Evolutionary conservation across 2,113 vertebrate genomes (phyloP), one percentile per base, ranked within the genome.

Genomic region (Smithornis capensis): DNA sequence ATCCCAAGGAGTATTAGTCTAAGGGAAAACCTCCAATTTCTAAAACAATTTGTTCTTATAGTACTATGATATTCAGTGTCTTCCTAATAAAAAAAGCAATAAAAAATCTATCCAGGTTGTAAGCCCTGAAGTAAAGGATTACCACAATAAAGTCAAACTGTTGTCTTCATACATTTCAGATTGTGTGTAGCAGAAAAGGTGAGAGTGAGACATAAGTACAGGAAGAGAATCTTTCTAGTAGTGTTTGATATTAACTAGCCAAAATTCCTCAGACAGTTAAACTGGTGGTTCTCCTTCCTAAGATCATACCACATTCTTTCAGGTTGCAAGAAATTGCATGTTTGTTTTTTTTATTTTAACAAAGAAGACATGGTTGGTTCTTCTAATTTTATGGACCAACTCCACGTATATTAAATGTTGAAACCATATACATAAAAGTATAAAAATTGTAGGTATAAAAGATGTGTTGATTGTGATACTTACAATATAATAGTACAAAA

Each of bases 101-200:
- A 86, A 89, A 59, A 75, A 31, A 25, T 56, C 78, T 74, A 60
- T 90, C 44, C 63, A 50, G 24, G 47, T 28, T 95, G 23, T 87
- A 93, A 75, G n/a, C 12, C 82, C 79, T 95, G 68, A 85, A 87
- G 73, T 79, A 87, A 83, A 83, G 70, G 62, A 95, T 96, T 95
- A 90, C 52, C 55, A 9, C 35, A 42, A 94, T 90, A 70, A 97
- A 94, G 42, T 95, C 62, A 83, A 90, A 77, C 45, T 80, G 19
- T 25, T 89, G 29, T 67, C 44, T 97, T 83, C 70, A 33, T 13
- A 77, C 67, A 94, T 91, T 96, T 95, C 67, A 95, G 53, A 85
- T 10, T 63, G 55, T 79, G 68, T 76, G 28, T 80, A 90, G 81
- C 2, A 85, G 86, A 42, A 84, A 62, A 14, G 6, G 52, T 19